These are phyloP conservation scores for Typhlomys cinereus DNA, from an alignment of 2,113 vertebrate genomes.

Conservation along the genomic window DNA sequence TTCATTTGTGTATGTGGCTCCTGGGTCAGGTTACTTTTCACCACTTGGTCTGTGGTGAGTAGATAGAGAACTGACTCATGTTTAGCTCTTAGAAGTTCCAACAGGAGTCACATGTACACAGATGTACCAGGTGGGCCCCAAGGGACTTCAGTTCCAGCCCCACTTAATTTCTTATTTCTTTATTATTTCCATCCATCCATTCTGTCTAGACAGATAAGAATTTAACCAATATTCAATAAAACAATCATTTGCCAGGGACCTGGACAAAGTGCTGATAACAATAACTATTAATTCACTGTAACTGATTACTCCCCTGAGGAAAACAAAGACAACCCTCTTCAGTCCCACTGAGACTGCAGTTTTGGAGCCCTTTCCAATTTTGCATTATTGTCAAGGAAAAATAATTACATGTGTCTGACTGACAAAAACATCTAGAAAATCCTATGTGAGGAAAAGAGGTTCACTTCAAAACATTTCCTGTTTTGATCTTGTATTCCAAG, in stretches of 20 bases:
- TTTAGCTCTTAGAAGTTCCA: constrained; percentile 17
- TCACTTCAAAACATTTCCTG: constrained; percentile 59
- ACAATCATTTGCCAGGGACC: constrained; percentile 11
- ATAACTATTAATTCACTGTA: constrained; percentile 51
- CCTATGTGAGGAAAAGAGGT: constrained; percentile 59
- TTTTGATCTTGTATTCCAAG: constrained; percentile 62
- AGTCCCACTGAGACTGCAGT: constrained; percentile 55
- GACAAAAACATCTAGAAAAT: constrained; percentile 63
- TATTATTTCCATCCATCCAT: constrained; percentile 17
- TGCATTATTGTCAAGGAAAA: constrained; percentile 71
- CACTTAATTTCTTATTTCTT: constrained; percentile 39
- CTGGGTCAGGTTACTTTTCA: background rate
- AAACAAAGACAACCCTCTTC: constrained; percentile 54
- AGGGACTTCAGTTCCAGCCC: background rate
- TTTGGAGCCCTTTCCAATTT: constrained; percentile 66
- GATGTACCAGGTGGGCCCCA: background rate
- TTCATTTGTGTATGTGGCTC: background rate
- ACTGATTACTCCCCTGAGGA: constrained; percentile 53
- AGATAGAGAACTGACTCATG: background rate
- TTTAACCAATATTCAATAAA: constrained; percentile 50
- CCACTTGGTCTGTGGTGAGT: background rate
- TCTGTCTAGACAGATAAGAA: constrained; percentile 52
- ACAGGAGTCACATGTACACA: background rate
- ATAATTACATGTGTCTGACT: constrained; percentile 69
- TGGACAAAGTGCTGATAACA: constrained; percentile 58